Evolutionary conservation across 2,888 invertebrate species (phyloP).

Genomic region (Cephonodes hylas): DNA sequence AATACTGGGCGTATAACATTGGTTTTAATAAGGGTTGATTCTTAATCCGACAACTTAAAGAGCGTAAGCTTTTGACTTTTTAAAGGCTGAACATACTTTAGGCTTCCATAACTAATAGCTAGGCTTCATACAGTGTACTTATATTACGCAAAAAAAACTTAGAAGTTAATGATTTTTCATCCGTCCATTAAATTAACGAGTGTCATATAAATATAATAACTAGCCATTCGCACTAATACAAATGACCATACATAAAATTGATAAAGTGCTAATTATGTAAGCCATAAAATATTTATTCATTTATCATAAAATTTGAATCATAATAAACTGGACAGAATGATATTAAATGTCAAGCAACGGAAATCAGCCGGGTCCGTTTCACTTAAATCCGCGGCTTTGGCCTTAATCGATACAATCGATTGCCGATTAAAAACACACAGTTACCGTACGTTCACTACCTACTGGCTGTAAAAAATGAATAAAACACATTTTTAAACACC

Average conservation of each 20-base stretch:
- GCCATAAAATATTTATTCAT: not conserved
- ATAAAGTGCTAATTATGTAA: not conserved
- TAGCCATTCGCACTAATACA: too few species aligned
- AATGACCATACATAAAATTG: too few species aligned
- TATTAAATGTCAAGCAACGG: not conserved
- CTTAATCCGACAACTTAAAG: not conserved
- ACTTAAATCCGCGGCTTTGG: not conserved
- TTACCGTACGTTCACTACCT: slow-evolving; percentile 5
- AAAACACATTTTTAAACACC: not conserved
- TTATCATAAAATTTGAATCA: not conserved
- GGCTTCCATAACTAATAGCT: too few species aligned
- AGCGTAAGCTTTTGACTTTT: too few species aligned
- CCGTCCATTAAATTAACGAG: too few species aligned
- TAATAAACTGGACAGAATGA: not conserved
- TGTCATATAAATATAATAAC: too few species aligned
- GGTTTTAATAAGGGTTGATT: not conserved
- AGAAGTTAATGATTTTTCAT: too few species aligned
- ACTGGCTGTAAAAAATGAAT: not conserved
- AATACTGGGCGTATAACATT: not conserved
- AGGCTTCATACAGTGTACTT: too few species aligned
- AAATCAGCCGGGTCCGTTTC: not conserved
- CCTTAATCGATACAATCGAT: not conserved
- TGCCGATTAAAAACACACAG: not conserved
- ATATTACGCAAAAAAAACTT: too few species aligned
- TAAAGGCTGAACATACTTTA: too few species aligned